Base-by-base conservation (phyloP, 2,113 vertebrate species). In the Misgurnus mizolepis region DNA sequence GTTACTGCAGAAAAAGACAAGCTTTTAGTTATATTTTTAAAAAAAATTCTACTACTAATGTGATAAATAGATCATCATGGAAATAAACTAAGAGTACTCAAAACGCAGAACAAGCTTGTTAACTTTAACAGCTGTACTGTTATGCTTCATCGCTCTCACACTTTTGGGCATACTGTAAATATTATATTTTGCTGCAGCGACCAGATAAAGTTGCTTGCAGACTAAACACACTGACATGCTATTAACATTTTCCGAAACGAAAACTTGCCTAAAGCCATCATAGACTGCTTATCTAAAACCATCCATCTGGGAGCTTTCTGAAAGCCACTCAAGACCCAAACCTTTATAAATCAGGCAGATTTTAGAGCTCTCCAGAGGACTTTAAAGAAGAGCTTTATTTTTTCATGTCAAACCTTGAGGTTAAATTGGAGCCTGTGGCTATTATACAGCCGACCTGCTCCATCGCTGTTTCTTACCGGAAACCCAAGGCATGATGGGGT, bases 161-260 rank as follows among this genome's bases (percentile, higher is more conserved):
- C 47, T 34, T 50, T 27, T 50, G 14, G 18, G 49, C 45, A 3
- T 18, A 9, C 47, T 55, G 0, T 40, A 40, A 55, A 70, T 70
- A 11, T 70, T 40, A 17, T 7, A 53, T 17, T 71, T 15, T 61
- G 6, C 22, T 18, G 56, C 27, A 5, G 27, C 27, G 78, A 18
- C 11, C 14, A 70, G 67, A 40, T 41, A 69, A 58, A 40, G 60
- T 47, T 15, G 18, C 22, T 27, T 71, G 58, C 75, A 82, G 80
- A 78, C 75, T 82, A 78, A 82, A 82, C 80, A 78, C 14, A 17
- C 45, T 64, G 69, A 40, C 74, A 71, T 49, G 47, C 45, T 18
- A 39, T 53, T 70, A 60, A 69, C 7, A 7, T 79, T 70, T 60
- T 47, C 43, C 53, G n/a, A 49, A 7, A 60, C 8, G 45, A 47